Evolutionary conservation across 2,888 invertebrate genomes (phyloP).

Genomic region (Melikaiella ostensackeni): DNA sequence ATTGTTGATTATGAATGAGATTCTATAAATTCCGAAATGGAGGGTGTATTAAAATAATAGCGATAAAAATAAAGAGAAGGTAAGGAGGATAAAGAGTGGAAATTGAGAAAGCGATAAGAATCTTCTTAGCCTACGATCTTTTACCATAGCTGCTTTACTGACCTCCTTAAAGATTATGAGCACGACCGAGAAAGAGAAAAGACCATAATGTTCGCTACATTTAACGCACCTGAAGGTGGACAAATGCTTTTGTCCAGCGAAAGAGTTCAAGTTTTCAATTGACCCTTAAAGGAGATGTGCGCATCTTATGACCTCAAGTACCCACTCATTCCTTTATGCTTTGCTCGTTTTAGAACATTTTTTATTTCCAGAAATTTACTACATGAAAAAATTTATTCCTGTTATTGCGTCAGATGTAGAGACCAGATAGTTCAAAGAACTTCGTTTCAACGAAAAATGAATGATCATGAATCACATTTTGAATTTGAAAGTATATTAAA

Average conservation of each 20-base stretch:
- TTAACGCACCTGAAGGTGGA: slow-evolving; percentile 33
- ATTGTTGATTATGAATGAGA: not conserved
- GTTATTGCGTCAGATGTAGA: not conserved
- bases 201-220: slow-evolving; percentile 38
- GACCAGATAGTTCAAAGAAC: not conserved
- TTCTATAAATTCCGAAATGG: not conserved
- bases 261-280: slow-evolving; percentile 36
- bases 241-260: slow-evolving; percentile 23
- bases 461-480: not conserved
- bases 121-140: slow-evolving; percentile 44
- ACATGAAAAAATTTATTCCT: slow-evolving; percentile 13
- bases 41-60: not conserved
- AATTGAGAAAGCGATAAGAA: slow-evolving; percentile 48
- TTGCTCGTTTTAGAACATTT: slow-evolving; percentile 29
- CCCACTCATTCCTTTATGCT: slow-evolving; percentile 20
- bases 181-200: slow-evolving; percentile 3
- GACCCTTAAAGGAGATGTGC: slow-evolving; percentile 32
- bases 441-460: not conserved
- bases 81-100: slow-evolving; percentile 9
- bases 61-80: not conserved
- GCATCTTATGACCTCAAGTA: slow-evolving; percentile 33
- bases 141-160: not conserved
- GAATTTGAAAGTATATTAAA: not conserved
- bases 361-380: slow-evolving; percentile 32
- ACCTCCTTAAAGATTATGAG: slow-evolving; percentile 33